These are phyloP conservation scores for Plebejus melissa DNA, from an alignment of 2,888 invertebrate species.

Conservation along the genomic window DNA sequence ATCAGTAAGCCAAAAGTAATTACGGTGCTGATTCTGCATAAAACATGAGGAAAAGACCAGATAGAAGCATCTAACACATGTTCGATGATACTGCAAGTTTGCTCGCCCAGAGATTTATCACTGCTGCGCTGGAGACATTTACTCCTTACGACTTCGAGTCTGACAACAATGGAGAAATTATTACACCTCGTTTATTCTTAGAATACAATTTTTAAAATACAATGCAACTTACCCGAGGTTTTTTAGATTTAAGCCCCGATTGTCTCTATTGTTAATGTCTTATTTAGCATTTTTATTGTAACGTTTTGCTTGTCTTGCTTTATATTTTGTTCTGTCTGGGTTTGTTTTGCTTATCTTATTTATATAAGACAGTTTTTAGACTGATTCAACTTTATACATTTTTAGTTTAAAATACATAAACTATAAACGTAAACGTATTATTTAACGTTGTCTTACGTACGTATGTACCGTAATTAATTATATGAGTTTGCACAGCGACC, in stretches of 20 bases:
- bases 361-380: no score
- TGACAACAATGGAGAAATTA: slow-evolving; percentile 26
- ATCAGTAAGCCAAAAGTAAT: slow-evolving; percentile 16
- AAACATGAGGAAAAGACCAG: slow-evolving; percentile 24
- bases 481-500: no score
- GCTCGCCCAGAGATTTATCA: slow-evolving; percentile 26
- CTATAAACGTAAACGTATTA: background rate
- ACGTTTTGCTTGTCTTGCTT: background rate
- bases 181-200: slow-evolving; percentile 27
- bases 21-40: slow-evolving; percentile 15
- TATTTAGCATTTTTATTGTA: slow-evolving; percentile 19
- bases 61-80: slow-evolving; percentile 27
- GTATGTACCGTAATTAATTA: no score
- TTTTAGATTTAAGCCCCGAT: slow-evolving; percentile 16
- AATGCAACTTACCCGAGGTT: slow-evolving; percentile 20
- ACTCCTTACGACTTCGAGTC: slow-evolving; percentile 21
- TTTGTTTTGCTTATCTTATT: background rate
- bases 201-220: slow-evolving; percentile 27
- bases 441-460: background rate
- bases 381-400: background rate
- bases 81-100: slow-evolving; percentile 29
- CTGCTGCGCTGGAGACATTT: slow-evolving; percentile 18
- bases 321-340: background rate
- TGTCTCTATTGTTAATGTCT: slow-evolving; percentile 18
- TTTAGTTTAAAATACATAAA: background rate